These are phyloP conservation scores for Capitulum mitella DNA, from an alignment of 2,888 invertebrate species.

Conservation along the genomic window DNA sequence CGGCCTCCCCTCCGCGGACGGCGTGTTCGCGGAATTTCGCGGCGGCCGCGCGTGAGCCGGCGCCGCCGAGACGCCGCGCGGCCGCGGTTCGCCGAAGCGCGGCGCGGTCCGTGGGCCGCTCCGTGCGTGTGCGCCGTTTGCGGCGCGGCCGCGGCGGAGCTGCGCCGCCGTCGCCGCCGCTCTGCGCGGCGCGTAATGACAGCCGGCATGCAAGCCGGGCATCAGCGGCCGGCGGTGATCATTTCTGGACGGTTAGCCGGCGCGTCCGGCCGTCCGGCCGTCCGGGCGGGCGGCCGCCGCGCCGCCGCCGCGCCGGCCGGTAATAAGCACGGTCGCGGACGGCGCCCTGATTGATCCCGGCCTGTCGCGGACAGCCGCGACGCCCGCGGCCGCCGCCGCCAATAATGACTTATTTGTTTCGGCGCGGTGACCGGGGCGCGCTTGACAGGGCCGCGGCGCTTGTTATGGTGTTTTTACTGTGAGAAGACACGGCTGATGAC, in stretches of 20 bases:
- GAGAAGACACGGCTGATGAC: background rate
- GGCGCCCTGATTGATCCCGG: background rate
- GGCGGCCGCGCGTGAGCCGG: background rate
- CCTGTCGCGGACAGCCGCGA: background rate
- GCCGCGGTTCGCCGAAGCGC: background rate
- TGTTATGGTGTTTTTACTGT: constrained; percentile 1
- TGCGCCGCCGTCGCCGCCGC: background rate
- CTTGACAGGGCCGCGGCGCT: background rate
- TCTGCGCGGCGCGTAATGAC: background rate
- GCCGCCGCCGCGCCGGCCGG: background rate
- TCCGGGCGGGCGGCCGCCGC: background rate
- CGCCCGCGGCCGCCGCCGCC: background rate
- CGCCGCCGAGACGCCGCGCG: background rate
- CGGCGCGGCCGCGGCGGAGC: background rate
- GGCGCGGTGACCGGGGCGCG: background rate
- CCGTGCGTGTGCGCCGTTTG: constrained; percentile 22
- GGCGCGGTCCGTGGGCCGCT: background rate
- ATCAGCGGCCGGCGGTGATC: background rate
- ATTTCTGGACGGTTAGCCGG: background rate
- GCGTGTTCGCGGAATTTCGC: background rate
- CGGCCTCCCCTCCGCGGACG: background rate
- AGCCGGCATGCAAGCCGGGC: constrained; percentile 9
- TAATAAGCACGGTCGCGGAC: constrained; percentile 10
- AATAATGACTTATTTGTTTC: constrained; percentile 24
- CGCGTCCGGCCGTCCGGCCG: background rate